Evolutionary conservation across 2,888 invertebrate genomes (phyloP), one percentile per base, ranked within the genome.

Genomic region (Tetragnatha montana): DNA sequence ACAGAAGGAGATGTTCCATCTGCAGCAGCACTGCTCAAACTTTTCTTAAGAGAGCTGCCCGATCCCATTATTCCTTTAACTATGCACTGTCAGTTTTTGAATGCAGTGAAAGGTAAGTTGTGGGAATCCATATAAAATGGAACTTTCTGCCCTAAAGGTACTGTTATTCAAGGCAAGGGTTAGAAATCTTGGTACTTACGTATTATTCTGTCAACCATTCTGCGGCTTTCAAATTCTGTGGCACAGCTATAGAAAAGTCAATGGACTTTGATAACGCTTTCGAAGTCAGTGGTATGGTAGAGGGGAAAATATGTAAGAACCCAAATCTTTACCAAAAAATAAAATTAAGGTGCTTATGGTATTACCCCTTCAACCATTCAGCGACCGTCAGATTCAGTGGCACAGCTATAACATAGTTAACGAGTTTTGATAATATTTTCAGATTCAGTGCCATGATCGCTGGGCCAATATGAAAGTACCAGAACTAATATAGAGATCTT

Each of bases 1-100:
- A 93, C 93, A 68, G 93, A 93, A 74, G 94, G 93, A 14, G 95
- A 95, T 92, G 93, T 94, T 49, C 94, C 95, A 90, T 94, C 95
- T 3, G 94, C 95, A 8, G 95, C 95, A 1, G 94, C 94, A 4
- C 93, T 95, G 74, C 94, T 95, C 69, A 94, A 95, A 90, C 93
- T 94, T 84, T 95, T 95, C 92, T 93, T 95, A 60, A 93, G 95
- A 91, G 95, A 95, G 92, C 92, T 95, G 83, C 94, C 94, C 10
- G 93, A 94, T 91, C 94, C 94, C 22, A 93, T 95, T 71, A 94
- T 95, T 76, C 94, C 95, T 21, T 92, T 93, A 76, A 82, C 92
- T 47, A 92, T 93, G 88, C 94, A 94, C 7, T 91, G 92, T 47
- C 92, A 92, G 47, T 94, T 94, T 92, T 92, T 94, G 50, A 92